Percentiles rank a stretch among this genome's conserved stretches.
These are phyloP conservation scores for Archips xylosteana DNA, from an alignment of 2,888 invertebrate genomes.

Conservation along the genomic window DNA sequence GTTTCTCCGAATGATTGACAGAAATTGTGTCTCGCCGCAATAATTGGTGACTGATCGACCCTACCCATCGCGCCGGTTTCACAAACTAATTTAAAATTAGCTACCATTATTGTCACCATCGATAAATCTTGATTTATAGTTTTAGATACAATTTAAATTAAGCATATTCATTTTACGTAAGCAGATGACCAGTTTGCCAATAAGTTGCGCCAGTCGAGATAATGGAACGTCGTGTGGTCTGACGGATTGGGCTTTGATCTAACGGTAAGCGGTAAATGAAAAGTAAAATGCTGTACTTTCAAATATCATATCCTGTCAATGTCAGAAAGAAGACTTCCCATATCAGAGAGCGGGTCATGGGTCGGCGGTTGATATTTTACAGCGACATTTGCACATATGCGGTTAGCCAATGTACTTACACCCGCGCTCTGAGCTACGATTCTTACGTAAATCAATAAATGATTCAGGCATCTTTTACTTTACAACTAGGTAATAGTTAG, in stretches of 20 bases:
- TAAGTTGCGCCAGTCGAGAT: slow-evolving; percentile 33
- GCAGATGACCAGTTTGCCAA: slow-evolving; percentile 24
- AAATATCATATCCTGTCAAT: slow-evolving; percentile 7
- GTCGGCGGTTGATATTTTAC: slow-evolving; percentile 77
- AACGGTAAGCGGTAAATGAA: background rate
- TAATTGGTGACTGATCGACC: slow-evolving; percentile 24
- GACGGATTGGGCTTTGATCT: slow-evolving; percentile 9
- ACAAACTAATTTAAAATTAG: slow-evolving; percentile 33
- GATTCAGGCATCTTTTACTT: slow-evolving; percentile 53
- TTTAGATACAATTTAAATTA: slow-evolving; percentile 45
- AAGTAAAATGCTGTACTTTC: background rate
- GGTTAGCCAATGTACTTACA: slow-evolving; percentile 67
- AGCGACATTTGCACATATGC: slow-evolving; percentile 72
- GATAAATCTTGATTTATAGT: slow-evolving; percentile 43
- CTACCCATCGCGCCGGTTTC: slow-evolving; percentile 29
- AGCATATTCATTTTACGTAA: slow-evolving; percentile 41
- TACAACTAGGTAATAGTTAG: background rate
- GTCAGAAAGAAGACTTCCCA: slow-evolving; percentile 10
- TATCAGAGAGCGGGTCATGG: slow-evolving; percentile 65
- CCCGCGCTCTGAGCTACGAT: slow-evolving; percentile 54
- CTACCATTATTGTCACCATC: slow-evolving; percentile 37
- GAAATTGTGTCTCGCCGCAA: background rate
- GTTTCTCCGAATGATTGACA: slow-evolving; percentile 10
- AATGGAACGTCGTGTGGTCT: slow-evolving; percentile 20
- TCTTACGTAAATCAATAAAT: slow-evolving; percentile 66